These are phyloP conservation scores for Drosophila diplacantha DNA, from an alignment of 2,888 invertebrate species.

Conservation along the genomic window DNA sequence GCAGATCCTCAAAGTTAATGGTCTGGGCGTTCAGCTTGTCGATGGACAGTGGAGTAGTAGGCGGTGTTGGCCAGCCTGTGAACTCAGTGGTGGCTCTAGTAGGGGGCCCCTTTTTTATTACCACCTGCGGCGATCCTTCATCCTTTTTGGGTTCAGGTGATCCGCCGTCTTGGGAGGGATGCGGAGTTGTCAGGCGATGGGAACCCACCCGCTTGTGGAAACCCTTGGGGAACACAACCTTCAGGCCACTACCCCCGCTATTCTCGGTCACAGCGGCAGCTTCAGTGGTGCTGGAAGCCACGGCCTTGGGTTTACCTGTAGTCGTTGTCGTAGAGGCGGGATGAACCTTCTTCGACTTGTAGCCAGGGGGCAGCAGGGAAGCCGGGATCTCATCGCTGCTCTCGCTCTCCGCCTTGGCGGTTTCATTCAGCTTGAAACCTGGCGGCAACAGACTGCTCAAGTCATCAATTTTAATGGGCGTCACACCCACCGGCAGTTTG, in stretches of 20 bases:
- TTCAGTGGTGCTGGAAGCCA: constrained; percentile 41
- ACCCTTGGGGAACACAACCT: constrained; percentile 87
- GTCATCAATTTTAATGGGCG: constrained; percentile 78
- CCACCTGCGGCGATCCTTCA: constrained; percentile 79
- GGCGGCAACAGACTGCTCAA: constrained; percentile 82
- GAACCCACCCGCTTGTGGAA: constrained; percentile 80
- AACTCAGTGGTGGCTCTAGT: constrained; percentile 92
- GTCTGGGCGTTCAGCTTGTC: constrained; percentile 83
- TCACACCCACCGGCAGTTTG: constrained; percentile 40
- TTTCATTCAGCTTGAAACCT: constrained; percentile 79
- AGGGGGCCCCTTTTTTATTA: constrained; percentile 91
- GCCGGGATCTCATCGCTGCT: constrained; percentile 64
- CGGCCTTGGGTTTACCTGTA: constrained; percentile 41
- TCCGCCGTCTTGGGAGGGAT: constrained; percentile 75
- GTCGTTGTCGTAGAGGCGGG: constrained; percentile 53
- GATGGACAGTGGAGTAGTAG: constrained; percentile 91
- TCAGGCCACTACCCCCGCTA: constrained; percentile 76
- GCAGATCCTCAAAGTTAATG: constrained; percentile 79
- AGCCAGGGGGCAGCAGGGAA: constrained; percentile 80
- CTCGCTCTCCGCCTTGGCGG: constrained; percentile 41
- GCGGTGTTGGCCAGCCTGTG: constrained; percentile 93
- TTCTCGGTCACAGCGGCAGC: constrained; percentile 69
- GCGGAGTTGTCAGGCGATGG: constrained; percentile 80
- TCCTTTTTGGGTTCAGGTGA: constrained; percentile 75
- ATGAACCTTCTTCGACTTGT: constrained; percentile 76